Evolutionary conservation across 2,888 invertebrate genomes (phyloP), one percentile per base, ranked within the genome.

Genomic region (Tipula helvola): DNA sequence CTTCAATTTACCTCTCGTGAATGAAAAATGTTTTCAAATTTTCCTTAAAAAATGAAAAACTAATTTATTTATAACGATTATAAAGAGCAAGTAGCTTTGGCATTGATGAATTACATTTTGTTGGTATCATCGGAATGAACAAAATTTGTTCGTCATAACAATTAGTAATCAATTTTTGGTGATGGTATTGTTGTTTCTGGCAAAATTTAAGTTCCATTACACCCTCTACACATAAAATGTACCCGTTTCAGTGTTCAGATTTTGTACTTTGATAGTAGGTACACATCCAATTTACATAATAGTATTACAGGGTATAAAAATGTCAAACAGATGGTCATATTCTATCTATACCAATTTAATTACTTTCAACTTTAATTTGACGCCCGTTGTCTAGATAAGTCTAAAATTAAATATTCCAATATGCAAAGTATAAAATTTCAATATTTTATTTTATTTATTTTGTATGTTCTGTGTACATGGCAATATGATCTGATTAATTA

Each of bases 131-230:
- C 71, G 71, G 8, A 71, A 71, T 71, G 71, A 28, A 71, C 28
- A 71, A 28, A 12, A 71, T 71, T 71, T 71, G 28, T 28, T 28
- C 71, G 28, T 71, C 71, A 28, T 28, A 71, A 71, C 71, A 71
- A 71, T 71, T 71, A 71, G 71, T 71, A 71, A 71, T 71, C 71
- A 71, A 71, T 71, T 71, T 71, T 71, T 71, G 71, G 71, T 71
- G 71, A 28, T 71, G 71, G 71, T 71, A 28, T 18, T 71, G 71
- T 18, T 71, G 71, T 71, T 10, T 28, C 16, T 57, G 52, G 16
- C 5, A 18, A 57, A 57, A 57, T 57, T n/a, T 57, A 16, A 57
- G 16, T 57, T 57, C 52, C 1, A 4, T 16, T 71, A 71, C 71
- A 71, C 71, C 71, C 71, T 71, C 71, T 10, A 71, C 28, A 28